Percentiles rank a stretch among this genome's conserved stretches.
These are phyloP conservation scores for Hephaestus fuliginosus DNA, from an alignment of 2,797 vertebrate genomes.

Conservation along the genomic window DNA sequence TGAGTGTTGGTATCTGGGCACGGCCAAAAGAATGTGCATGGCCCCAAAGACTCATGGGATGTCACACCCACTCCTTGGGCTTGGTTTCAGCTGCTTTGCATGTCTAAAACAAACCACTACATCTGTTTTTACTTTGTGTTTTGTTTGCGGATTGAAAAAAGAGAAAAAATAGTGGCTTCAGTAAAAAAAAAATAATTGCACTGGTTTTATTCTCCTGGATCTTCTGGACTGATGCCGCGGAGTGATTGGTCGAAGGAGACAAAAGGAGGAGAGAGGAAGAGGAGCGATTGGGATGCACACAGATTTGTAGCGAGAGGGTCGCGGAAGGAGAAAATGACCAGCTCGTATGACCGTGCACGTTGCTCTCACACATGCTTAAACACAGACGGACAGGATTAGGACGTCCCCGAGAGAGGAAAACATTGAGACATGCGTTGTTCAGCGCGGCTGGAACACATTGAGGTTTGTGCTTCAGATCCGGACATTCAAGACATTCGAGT, in stretches of 20 bases:
- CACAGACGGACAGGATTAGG: conserved; percentile 67
- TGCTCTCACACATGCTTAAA: conserved; percentile 36
- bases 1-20: conserved; percentile 73
- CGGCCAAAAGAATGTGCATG: conserved; percentile 68
- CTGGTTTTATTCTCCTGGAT: conserved; percentile 82
- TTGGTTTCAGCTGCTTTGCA: conserved; percentile 91
- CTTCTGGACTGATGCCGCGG: conserved; percentile 67
- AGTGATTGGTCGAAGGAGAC: conserved; percentile 43
- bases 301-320: conserved; percentile 25
- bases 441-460: conserved; percentile 75
- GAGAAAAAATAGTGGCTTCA: conserved; percentile 74
- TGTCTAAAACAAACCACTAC: conserved; percentile 88
- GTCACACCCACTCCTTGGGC: conserved; percentile 80
- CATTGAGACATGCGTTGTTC: conserved; percentile 67
- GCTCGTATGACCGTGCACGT: conserved; percentile 11
- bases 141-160: conserved; percentile 78
- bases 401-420: conserved; percentile 80
- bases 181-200: conserved; percentile 85
- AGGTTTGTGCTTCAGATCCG: conserved; percentile 81
- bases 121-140: conserved; percentile 89
- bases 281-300: conserved; percentile 47
- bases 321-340: conserved; percentile 15
- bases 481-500: conserved; percentile 57
- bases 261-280: conserved; percentile 63
- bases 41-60: conserved; percentile 69